Base-by-base conservation (phyloP, 2,888 invertebrate genomes). In the Caenorhabditis auriculariae region DNA sequence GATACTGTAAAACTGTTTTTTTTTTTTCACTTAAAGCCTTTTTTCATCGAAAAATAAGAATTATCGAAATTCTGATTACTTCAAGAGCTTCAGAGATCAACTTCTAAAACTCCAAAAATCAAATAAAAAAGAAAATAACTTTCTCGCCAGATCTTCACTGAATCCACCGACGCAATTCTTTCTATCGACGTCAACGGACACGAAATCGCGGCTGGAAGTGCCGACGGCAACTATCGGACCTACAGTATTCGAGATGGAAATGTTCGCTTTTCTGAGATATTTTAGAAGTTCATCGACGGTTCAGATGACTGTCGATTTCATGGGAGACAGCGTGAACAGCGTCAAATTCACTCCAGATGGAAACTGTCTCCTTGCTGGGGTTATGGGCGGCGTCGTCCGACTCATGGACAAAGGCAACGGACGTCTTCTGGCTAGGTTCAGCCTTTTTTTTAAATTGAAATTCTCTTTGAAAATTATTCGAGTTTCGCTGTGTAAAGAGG, bases 201-300 rank as follows among this genome's bases (percentile, higher is more conserved):
- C 83, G 92, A 93, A 85, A 90, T 99, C 69, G 85, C 93, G 44
- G 88, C 91, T 0, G 89, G 90, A 5, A 94, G 93, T 0, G 88
- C 93, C 0, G 98, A 98, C 83, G 88, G 90, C 37, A 89, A 88
- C 75, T 86, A 91, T 12, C 84, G 98, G 15, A 84, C 89, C 60
- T 99, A 98, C 82, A 98, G 96, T 84, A 87, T 99, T 45, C 85
- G 98, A 50, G 88, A 88, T 67, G 95, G 93, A 0, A 87, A 89
- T 81, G 85, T 94, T 82, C 64, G 68, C 49, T 26, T 15, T 17
- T 39, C 42, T 7, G 15, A 21, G 29, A 28, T 2, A 53, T 55
- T 35, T 53, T 46, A 15, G 23, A 15, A 21, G 29, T 45, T n/a
- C n/a, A 24, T 27, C 26, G 9, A 9, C 26, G 39, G 26, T 66